These are phyloP conservation scores for Stegodyphus mimosarum DNA, from an alignment of 1,140 invertebrate genomes.

Conservation along the genomic window DNA sequence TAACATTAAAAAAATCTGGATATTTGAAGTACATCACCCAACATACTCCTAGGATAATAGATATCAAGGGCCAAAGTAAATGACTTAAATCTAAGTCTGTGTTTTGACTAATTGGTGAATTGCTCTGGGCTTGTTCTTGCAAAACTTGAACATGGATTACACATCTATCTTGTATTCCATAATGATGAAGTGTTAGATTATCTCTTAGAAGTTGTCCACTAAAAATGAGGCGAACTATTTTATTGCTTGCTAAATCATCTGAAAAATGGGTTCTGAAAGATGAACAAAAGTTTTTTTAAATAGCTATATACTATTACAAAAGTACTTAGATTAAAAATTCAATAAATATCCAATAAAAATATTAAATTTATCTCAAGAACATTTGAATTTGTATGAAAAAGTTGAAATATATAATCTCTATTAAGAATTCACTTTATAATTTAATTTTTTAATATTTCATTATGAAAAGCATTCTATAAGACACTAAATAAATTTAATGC, in stretches of 20 bases:
- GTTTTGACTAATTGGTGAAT: conserved; percentile 70
- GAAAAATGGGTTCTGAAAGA: conserved; percentile 82
- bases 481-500: too few relatives aligned
- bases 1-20: conserved; percentile 74
- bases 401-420: too few relatives aligned
- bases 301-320: background rate
- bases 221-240: conserved; percentile 85
- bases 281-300: conserved; percentile 52
- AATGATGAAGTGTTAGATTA: conserved; percentile 78
- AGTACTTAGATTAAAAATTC: too few relatives aligned
- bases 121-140: conserved; percentile 62
- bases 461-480: too few relatives aligned
- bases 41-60: conserved; percentile 66
- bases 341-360: too few relatives aligned
- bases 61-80: conserved; percentile 68
- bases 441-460: too few relatives aligned
- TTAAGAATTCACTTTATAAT: too few relatives aligned
- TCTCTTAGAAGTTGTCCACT: conserved; percentile 87
- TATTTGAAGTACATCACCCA: conserved; percentile 74
- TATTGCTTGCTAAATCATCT: conserved; percentile 79
- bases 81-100: conserved; percentile 66
- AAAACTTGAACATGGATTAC: conserved; percentile 86
- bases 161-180: conserved; percentile 85
- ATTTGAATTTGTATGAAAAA: too few relatives aligned
- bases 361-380: too few relatives aligned